Conservation (phyloP, 2,113 vertebrate species). For the Oxygymnocypris stewartii region DNA sequence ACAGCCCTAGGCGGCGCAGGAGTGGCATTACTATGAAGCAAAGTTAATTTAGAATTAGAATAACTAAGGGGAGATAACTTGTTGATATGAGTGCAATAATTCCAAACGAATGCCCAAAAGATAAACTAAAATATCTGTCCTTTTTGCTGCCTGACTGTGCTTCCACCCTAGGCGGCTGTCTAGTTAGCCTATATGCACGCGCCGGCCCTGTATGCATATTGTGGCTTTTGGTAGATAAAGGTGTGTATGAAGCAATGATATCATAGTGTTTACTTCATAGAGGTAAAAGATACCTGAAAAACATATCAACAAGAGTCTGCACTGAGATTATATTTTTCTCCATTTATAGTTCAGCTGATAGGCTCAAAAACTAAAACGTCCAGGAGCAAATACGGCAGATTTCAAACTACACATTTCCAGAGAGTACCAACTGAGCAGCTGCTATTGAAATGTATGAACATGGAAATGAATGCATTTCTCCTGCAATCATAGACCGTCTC, state of each 20-base stretch:
- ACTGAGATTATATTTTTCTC: not conserved
- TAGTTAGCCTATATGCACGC: too few relatives aligned
- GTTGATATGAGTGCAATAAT: too few relatives aligned
- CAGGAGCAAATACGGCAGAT: not conserved
- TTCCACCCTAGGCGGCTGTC: too few relatives aligned
- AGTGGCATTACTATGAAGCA: too few relatives aligned
- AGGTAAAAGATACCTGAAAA: not conserved
- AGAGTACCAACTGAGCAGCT: not conserved
- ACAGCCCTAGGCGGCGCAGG: too few relatives aligned
- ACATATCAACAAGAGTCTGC: not conserved
- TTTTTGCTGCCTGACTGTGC: too few relatives aligned
- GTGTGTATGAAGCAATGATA: not conserved
- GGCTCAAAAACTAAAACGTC: not conserved
- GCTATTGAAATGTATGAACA: not conserved
- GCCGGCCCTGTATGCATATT: too few relatives aligned
- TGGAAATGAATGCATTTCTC: not conserved
- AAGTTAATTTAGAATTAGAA: too few relatives aligned
- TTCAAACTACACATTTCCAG: not conserved
- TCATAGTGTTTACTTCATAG: not conserved
- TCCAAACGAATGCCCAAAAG: too few relatives aligned
- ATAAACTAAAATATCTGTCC: too few relatives aligned
- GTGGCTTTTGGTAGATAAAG: slow-evolving; percentile 1
- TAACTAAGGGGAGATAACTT: too few relatives aligned
- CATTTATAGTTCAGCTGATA: not conserved
- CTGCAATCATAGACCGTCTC: not conserved